Base-by-base conservation (phyloP, 2,797 vertebrate species). In the Chelon labrosus region DNA sequence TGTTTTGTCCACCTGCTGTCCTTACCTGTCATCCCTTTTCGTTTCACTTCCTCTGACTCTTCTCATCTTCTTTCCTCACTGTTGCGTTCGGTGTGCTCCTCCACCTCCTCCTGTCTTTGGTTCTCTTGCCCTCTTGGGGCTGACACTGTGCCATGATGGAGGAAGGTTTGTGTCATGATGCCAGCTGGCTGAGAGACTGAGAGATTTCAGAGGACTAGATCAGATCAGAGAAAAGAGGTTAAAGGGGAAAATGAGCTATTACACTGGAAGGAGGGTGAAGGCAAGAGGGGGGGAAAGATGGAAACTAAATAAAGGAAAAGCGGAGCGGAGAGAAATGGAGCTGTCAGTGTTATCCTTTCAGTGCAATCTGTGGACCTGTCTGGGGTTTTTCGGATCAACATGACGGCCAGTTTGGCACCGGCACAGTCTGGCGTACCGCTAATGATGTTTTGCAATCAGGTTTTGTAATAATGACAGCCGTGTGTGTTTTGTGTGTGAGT, bases 371-470 rank as follows among this genome's bases (percentile, higher is more conserved):
- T 3, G 11, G 79, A 82, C 76, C 77, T 38, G 76, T 79, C 67
- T 79, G 65, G 19, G 52, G 75, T 70, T 82, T 65, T 46, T 56
- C 55, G 75, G 72, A 84, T 77, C 76, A 31, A 53, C 73, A 50
- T 65, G 79, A 86, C 38, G 51, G 60, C 83, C 60, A 69, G 70
- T 81, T 85, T 86, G 73, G 84, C 83, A 81, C 63, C 49, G 47
- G 64, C 16, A 3, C 63, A 56, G 58, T 80, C 80, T 89, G 84
- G 83, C 85, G 62, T 61, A 22, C 78, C 74, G 68, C 78, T 87
- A 87, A 90, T 89, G 85, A 90, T 90, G 85, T 90, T 91, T 88
- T 85, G 82, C 88, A 90, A 84, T 89, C 81, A 80, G 81, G 75
- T 85, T 88, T 84, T 83, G 81, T 84, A 82, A 81, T 79, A 82